These are phyloP conservation scores for Netelia fuscicornis DNA, from an alignment of 2,888 invertebrate species.

Conservation along the genomic window DNA sequence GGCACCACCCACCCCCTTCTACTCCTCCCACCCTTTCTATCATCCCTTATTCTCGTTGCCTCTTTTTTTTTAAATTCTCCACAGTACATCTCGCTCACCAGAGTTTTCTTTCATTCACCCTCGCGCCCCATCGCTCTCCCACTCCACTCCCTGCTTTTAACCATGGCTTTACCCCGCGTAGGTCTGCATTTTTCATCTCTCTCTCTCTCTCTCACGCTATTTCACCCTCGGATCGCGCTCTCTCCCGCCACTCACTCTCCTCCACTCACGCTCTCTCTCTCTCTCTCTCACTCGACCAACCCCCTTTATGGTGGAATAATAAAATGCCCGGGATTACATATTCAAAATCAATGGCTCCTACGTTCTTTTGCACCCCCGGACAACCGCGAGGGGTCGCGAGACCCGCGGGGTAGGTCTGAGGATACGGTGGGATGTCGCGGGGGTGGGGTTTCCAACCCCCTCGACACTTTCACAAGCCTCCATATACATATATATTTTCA, in stretches of 20 bases:
- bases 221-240: conserved; percentile 36
- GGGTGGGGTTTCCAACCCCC: conserved; percentile 74
- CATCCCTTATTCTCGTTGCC: conserved; percentile 60
- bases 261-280: conserved; percentile 11
- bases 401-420: conserved; percentile 43
- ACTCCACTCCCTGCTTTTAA: conserved; percentile 44
- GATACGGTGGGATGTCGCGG: conserved; percentile 52
- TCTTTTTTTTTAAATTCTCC: conserved; percentile 48
- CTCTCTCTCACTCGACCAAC: conserved; percentile 54
- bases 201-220: conserved; percentile 31
- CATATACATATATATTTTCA: conserved; percentile 4
- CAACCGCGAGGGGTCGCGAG: conserved; percentile 51
- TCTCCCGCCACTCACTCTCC: conserved; percentile 62
- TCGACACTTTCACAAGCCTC: conserved; percentile 13
- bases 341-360: conserved; percentile 83
- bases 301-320: conserved; percentile 81
- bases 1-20: conserved; percentile 64
- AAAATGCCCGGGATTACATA: conserved; percentile 84
- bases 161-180: conserved; percentile 34
- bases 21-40: conserved; percentile 39
- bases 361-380: conserved; percentile 69
- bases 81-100: conserved; percentile 51
- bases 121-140: conserved; percentile 54
- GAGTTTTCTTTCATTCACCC: conserved; percentile 67
- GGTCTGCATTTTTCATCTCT: conserved; percentile 10